Percentiles rank a stretch among this genome's conserved stretches.
Evolutionary conservation across 2,888 invertebrate species (phyloP).

Genomic region (Synergus gifuensis): DNA sequence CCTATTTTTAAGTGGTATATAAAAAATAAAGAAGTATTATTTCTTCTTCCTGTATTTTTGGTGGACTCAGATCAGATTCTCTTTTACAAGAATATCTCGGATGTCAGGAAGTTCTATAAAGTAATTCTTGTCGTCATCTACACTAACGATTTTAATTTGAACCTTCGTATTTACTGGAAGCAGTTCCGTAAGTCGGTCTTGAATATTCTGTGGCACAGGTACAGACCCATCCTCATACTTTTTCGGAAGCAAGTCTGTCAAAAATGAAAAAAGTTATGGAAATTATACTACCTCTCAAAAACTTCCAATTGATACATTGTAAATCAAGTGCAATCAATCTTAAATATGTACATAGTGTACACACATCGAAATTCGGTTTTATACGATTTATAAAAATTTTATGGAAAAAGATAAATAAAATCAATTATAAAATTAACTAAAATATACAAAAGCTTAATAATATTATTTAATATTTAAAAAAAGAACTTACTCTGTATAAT

Average conservation of each 20-base stretch:
- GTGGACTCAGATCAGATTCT: constrained; percentile 10
- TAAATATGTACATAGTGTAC: too few species aligned
- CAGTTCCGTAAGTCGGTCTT: background rate
- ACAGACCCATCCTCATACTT: background rate
- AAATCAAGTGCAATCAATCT: too few species aligned
- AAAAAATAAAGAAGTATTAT: constrained; percentile 12
- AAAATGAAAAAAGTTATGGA: background rate
- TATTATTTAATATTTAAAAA: constrained; percentile 25
- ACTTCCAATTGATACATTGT: too few species aligned
- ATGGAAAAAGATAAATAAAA: too few species aligned
- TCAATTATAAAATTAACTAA: too few species aligned
- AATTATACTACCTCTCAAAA: too few species aligned
- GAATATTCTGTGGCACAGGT: background rate
- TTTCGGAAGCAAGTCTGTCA: constrained; percentile 15
- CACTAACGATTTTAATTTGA: background rate
- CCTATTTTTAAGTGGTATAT: constrained; percentile 13
- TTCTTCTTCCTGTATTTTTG: background rate
- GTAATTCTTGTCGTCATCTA: constrained; percentile 46
- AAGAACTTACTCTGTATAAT: constrained; percentile 62
- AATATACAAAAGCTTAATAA: background rate
- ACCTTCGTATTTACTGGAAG: background rate
- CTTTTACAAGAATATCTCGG: constrained; percentile 32
- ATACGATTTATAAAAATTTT: too few species aligned
- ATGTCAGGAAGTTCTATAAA: constrained; percentile 64
- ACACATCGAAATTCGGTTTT: too few species aligned